Base-by-base conservation (phyloP, 2,797 vertebrate species). In the Acipenser oxyrinchus region DNA sequence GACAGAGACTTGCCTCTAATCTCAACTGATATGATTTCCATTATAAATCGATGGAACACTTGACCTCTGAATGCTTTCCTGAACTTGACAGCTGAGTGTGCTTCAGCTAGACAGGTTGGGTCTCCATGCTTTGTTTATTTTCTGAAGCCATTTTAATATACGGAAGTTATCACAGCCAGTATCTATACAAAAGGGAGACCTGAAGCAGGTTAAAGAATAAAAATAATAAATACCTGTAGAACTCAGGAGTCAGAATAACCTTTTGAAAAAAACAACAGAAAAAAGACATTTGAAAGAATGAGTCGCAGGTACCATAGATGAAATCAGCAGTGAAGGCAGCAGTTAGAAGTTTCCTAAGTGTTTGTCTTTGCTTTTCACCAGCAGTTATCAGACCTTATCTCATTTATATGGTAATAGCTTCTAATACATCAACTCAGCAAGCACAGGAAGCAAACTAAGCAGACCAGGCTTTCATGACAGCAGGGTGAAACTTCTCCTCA, bases 361-460 rank as follows among this genome's bases (percentile, higher is more conserved):
- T 69, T 81, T 75, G 75, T 68, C 75, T 84, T 85, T 81, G 76
- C 84, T 87, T 85, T 80, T 83, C 78, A 74, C 49, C 74, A 52
- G 74, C 81, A 88, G 84, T 90, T 86, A 86, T 78, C 73, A 68
- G 79, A 74, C 74, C 75, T 83, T 75, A 83, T 87, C 84, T 88
- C 81, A 85, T 90, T 90, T 89, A 83, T 88, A 90, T 89, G 90
- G 78, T 87, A 90, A 90, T 89, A 79, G 75, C 81, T 75, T 71
- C 73, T 76, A 71, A 81, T 75, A 62, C 60, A 76, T 81, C 76
- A 80, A 73, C 71, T 73, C 74, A 23, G 60, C 72, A 70, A 71
- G 79, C 57, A 37, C 72, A 75, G 77, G 71, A 75, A 68, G 69
- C 67, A 64, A 76, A 72, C 79, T 78, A 79, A 62, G 58, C 67